Evolutionary conservation across 1,140 invertebrate genomes (phyloP).

Genomic region (Psix sp.): DNA sequence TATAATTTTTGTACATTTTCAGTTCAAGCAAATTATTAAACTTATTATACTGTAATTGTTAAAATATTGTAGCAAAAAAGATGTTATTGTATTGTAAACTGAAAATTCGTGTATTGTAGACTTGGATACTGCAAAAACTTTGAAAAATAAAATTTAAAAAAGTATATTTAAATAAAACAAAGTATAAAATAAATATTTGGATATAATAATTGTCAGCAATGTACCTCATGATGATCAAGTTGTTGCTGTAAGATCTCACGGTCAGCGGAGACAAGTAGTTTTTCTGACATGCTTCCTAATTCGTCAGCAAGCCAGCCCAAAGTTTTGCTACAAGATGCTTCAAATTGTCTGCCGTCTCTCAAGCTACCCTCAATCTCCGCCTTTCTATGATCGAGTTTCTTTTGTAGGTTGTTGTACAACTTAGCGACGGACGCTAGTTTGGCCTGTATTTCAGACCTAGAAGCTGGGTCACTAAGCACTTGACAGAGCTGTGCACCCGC

Average conservation of each 20-base stretch:
- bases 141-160: too few relatives aligned
- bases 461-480: conserved; percentile 93
- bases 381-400: conserved; percentile 92
- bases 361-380: conserved; percentile 92
- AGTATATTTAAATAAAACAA: too few relatives aligned
- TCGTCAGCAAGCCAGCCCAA: conserved; percentile 92
- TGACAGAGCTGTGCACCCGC: conserved; percentile 90
- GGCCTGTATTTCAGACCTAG: conserved; percentile 91
- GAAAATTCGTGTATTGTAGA: too few relatives aligned
- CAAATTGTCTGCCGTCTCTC: conserved; percentile 89
- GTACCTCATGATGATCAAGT: conserved; percentile 88
- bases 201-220: not conserved
- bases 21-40: too few relatives aligned
- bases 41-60: too few relatives aligned
- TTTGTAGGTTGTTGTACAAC: conserved; percentile 89
- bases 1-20: too few relatives aligned
- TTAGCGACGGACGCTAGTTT: conserved; percentile 90
- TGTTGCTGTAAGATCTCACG: conserved; percentile 89
- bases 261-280: conserved; percentile 91
- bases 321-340: conserved; percentile 89
- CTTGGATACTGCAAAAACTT: too few relatives aligned
- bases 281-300: conserved; percentile 84
- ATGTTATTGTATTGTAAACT: too few relatives aligned
- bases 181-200: not conserved
- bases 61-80: too few relatives aligned